phyloP scores from a whole-genome alignment of 1,140 invertebrate species.

The Armadillidium nasatum region DNA sequence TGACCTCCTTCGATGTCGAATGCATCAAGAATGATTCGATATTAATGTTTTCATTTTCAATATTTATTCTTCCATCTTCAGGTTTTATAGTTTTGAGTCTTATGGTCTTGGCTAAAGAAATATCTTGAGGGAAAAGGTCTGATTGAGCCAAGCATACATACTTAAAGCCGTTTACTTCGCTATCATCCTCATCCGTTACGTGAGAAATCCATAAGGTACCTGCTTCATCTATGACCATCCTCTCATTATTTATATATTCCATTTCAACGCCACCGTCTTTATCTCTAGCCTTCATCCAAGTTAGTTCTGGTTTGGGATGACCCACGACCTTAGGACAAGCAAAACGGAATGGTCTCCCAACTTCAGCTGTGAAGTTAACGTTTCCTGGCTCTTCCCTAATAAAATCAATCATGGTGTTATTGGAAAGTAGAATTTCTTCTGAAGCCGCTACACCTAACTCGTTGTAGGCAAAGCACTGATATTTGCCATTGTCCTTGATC shows the following conservation, averaged over 20 bases:
- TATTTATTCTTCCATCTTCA: conserved; percentile 26
- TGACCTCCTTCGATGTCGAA: conserved; percentile 23
- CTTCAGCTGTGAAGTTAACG: conserved; percentile 34
- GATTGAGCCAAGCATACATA: conserved; percentile 38
- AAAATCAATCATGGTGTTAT: conserved; percentile 29
- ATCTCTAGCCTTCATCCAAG: conserved; percentile 30
- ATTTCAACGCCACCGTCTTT: not conserved
- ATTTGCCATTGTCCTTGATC: conserved; percentile 37
- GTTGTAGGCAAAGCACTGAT: conserved; percentile 43
- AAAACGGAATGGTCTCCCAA: conserved; percentile 37
- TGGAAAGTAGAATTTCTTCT: conserved; percentile 36
- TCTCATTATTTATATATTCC: conserved; percentile 33
- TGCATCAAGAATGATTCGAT: conserved; percentile 40
- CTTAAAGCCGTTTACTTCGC: conserved; percentile 17
- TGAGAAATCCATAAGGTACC: conserved; percentile 37
- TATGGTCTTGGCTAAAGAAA: conserved; percentile 34
- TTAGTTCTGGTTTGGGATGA: conserved; percentile 33
- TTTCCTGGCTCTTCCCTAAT: not conserved
- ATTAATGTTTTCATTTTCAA: conserved; percentile 27
- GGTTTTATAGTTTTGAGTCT: conserved; percentile 30
- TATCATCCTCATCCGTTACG: conserved; percentile 32
- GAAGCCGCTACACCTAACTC: conserved; percentile 35
- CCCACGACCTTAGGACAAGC: conserved; percentile 35
- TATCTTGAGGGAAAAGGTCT: conserved; percentile 29
- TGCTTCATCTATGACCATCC: conserved; percentile 28